Evolutionary conservation across 2,797 vertebrate species (phyloP).

Genomic region (Sibirionetta formosa): DNA sequence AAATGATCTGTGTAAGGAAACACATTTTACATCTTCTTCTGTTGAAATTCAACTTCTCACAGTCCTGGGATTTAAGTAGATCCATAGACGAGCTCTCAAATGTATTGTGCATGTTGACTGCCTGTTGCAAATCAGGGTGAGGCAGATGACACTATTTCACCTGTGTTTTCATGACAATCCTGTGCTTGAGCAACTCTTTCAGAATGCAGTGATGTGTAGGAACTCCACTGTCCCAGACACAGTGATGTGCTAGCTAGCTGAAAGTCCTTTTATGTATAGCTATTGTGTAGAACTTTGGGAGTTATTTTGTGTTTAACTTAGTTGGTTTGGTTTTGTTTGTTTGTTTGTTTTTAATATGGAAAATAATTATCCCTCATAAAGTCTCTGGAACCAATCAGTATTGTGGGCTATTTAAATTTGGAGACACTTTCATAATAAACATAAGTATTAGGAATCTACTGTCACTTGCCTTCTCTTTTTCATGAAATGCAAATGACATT

Average conservation of each 20-base stretch:
- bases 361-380: constrained; percentile 75
- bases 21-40: constrained; percentile 9
- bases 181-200: constrained; percentile 78
- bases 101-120: constrained; percentile 20
- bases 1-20: constrained; percentile 2
- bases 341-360: constrained; percentile 47
- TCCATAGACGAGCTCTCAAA: background rate
- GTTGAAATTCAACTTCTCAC: constrained; percentile 6
- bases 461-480: constrained; percentile 55
- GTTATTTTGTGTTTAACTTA: constrained; percentile 71
- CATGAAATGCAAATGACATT: background rate
- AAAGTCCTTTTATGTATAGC: constrained; percentile 73
- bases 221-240: constrained; percentile 66
- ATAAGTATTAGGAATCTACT: constrained; percentile 74
- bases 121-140: constrained; percentile 51
- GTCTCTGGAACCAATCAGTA: constrained; percentile 78
- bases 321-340: background rate
- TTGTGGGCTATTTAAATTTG: constrained; percentile 83
- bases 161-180: constrained; percentile 76
- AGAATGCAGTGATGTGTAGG: constrained; percentile 66
- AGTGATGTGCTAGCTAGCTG: constrained; percentile 73
- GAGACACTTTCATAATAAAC: constrained; percentile 87
- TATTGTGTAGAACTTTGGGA: constrained; percentile 47
- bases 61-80: background rate
- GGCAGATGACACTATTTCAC: constrained; percentile 53